These are phyloP conservation scores for Lathronympha strigana DNA, from an alignment of 2,888 invertebrate species.

Conservation along the genomic window DNA sequence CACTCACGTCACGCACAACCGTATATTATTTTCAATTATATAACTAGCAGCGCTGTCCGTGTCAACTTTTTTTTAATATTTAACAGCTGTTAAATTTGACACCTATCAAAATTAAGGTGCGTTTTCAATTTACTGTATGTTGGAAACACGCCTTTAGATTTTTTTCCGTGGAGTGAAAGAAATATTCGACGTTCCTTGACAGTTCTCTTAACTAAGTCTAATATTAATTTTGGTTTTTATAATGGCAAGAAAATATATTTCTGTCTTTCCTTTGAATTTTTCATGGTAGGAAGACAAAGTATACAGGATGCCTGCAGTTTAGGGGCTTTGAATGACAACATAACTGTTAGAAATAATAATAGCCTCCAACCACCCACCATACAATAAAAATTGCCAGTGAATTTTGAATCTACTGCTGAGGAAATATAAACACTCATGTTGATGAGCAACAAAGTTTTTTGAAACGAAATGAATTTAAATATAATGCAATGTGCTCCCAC, in stretches of 20 bases:
- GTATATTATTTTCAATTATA: conserved; percentile 55
- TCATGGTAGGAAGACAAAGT: not conserved
- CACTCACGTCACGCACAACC: conserved; percentile 70
- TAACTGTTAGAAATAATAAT: no score
- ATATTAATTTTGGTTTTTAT: conserved; percentile 31
- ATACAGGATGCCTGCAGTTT: not conserved
- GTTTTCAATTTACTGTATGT: not conserved
- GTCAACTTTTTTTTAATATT: conserved; percentile 5
- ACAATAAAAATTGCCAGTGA: no score
- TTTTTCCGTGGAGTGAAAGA: not conserved
- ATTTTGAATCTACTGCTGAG: no score
- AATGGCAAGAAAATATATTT: conserved; percentile 35
- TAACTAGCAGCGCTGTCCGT: conserved; percentile 51
- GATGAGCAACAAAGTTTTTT: no score
- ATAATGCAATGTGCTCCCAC: no score
- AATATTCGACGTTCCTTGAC: not conserved
- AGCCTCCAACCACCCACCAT: no score
- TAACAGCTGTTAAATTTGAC: not conserved
- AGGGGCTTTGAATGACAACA: no score
- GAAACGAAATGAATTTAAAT: no score
- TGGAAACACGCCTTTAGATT: not conserved
- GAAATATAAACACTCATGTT: no score
- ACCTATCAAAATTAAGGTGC: conserved; percentile 2
- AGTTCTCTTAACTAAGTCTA: conserved; percentile 19
- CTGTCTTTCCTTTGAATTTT: not conserved